Evolutionary conservation across 1,140 invertebrate genomes (phyloP).

Genomic region (Plodia interpunctella): DNA sequence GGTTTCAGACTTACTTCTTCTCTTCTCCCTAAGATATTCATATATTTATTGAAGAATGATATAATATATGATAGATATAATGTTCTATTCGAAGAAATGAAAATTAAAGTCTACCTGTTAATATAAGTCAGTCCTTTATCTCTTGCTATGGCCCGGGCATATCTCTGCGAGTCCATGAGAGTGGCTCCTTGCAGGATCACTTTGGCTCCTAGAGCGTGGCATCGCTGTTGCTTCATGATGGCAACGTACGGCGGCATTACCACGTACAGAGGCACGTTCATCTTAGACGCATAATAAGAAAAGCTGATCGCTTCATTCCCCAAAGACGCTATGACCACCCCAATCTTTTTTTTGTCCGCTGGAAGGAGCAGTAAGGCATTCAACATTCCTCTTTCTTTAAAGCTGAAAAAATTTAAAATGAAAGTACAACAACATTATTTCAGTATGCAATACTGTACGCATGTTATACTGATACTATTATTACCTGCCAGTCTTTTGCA

Average conservation of each 20-base stretch:
- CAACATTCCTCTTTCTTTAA: slow-evolving; percentile 88
- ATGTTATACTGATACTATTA: too few species aligned
- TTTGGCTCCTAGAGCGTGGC: slow-evolving; percentile 82
- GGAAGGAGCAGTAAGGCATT: slow-evolving; percentile 82
- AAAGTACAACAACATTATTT: too few species aligned
- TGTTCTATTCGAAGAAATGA: too few species aligned
- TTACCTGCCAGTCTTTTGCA: slow-evolving; percentile 56
- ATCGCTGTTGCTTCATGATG: slow-evolving; percentile 86
- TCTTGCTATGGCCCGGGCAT: slow-evolving; percentile 43
- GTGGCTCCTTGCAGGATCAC: slow-evolving; percentile 80
- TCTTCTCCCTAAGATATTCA: too few species aligned
- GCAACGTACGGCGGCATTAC: slow-evolving; percentile 86
- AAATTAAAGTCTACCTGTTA: slow-evolving; percentile 36
- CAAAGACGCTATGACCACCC: slow-evolving; percentile 87
- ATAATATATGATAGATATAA: too few species aligned
- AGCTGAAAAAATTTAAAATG: slow-evolving; percentile 55
- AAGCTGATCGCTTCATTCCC: slow-evolving; percentile 83
- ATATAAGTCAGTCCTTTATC: slow-evolving; percentile 58
- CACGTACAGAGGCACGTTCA: slow-evolving; percentile 86
- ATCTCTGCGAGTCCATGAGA: slow-evolving; percentile 44
- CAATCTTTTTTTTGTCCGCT: slow-evolving; percentile 79
- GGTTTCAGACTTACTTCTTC: too few species aligned
- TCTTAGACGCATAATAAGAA: slow-evolving; percentile 82
- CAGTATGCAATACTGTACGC: too few species aligned
- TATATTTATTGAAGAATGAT: too few species aligned